These are phyloP conservation scores for Orussus abietinus DNA, from an alignment of 1,140 invertebrate genomes.

Conservation along the genomic window DNA sequence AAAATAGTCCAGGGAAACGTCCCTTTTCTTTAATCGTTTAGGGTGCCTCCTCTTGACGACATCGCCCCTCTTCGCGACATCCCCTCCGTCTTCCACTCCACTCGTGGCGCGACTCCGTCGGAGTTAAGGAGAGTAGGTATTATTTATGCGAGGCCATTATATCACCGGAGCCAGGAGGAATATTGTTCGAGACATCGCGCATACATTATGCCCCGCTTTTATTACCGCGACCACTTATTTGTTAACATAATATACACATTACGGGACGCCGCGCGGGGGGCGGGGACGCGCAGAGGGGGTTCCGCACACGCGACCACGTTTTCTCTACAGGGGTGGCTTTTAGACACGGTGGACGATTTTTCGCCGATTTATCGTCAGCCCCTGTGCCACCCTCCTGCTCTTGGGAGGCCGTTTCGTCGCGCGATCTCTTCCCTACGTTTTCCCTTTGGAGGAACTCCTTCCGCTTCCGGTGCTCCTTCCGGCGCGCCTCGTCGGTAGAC, in stretches of 20 bases:
- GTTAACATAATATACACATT: conserved; percentile 53
- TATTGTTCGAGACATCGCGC: conserved; percentile 47
- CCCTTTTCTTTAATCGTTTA: no score
- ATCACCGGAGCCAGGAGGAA: conserved; percentile 42
- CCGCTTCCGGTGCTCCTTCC: no score
- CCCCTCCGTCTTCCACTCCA: no score
- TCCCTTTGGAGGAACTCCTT: no score
- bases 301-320: background rate
- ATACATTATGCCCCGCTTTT: conserved; percentile 46
- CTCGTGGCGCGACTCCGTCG: no score
- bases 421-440: no score
- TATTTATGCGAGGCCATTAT: conserved; percentile 44
- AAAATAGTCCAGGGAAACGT: no score
- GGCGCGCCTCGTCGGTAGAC: no score
- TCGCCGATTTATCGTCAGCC: conserved; percentile 13
- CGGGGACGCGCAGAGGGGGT: conserved; percentile 20
- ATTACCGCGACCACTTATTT: conserved; percentile 48
- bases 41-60: no score
- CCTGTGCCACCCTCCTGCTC: background rate
- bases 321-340: conserved; percentile 23
- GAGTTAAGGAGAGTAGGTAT: conserved; percentile 32
- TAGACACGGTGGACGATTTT: conserved; percentile 42
- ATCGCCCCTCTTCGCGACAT: no score
- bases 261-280: conserved; percentile 23
- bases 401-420: no score